phyloP scores from a whole-genome alignment of 53 echinoderm and acorn worm species.

The Pentamera pediparva region DNA sequence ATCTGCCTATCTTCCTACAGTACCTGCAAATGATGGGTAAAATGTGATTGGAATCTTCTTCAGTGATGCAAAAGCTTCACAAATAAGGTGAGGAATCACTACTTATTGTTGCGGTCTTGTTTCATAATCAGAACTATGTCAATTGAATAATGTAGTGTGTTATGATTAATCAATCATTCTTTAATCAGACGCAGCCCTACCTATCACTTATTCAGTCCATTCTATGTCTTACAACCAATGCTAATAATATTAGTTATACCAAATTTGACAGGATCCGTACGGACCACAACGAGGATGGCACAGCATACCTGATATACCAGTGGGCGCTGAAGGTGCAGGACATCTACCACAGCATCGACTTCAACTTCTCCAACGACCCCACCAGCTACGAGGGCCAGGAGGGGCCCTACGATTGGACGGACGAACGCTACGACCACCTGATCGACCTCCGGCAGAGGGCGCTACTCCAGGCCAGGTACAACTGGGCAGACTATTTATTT shows the following conservation, averaged over 20 bases:
- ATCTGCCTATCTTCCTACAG: too few relatives aligned
- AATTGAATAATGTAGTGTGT: not conserved
- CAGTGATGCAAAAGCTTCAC: too few relatives aligned
- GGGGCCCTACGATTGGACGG: conserved; percentile 84
- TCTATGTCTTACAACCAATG: too few relatives aligned
- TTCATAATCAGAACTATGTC: too few relatives aligned
- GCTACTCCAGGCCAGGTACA: conserved; percentile 57
- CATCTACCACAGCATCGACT: conserved; percentile 68
- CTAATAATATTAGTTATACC: too few relatives aligned
- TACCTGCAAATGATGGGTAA: too few relatives aligned
- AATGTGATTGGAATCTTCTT: too few relatives aligned
- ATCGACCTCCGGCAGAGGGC: conserved; percentile 71
- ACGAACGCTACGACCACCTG: conserved; percentile 65
- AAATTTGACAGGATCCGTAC: conserved; percentile 94
- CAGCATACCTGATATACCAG: conserved; percentile 60
- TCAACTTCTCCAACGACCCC: conserved; percentile 47
- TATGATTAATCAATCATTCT: too few relatives aligned
- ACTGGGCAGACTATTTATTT: conserved; percentile 90
- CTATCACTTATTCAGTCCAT: not conserved
- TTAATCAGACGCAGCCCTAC: too few relatives aligned
- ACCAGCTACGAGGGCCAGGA: conserved; percentile 53
- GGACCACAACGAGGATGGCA: conserved; percentile 87
- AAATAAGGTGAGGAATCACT: too few relatives aligned
- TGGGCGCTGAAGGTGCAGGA: conserved; percentile 57
- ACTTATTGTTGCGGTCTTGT: too few relatives aligned